These are phyloP conservation scores for Brevimyrus niger DNA, from an alignment of 2,113 vertebrate genomes.

Conservation along the genomic window DNA sequence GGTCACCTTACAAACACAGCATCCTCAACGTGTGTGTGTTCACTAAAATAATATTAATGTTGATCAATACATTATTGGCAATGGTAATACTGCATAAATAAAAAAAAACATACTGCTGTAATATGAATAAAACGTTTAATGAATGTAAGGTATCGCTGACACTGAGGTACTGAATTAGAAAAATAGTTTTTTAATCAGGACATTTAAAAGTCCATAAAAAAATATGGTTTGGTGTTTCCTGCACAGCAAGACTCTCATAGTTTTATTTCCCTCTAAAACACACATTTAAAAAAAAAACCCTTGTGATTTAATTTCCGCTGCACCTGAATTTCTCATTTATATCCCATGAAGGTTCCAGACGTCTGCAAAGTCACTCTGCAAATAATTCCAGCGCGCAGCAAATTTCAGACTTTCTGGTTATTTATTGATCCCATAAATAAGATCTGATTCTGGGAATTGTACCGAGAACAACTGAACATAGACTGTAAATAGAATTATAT, in stretches of 20 bases:
- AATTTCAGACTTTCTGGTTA: background rate
- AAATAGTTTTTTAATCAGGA: background rate
- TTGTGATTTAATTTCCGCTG: background rate
- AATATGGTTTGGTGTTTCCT: background rate
- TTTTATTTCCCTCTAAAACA: background rate
- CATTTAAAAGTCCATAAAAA: conserved; percentile 1
- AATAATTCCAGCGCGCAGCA: background rate
- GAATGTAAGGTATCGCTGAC: background rate
- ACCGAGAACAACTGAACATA: background rate
- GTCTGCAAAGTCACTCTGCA: conserved; percentile 4
- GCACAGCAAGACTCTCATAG: background rate
- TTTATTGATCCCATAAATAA: background rate
- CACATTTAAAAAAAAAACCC: background rate
- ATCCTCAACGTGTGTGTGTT: background rate
- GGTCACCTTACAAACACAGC: background rate
- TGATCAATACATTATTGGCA: background rate
- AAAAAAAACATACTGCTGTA: background rate
- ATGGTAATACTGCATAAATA: background rate
- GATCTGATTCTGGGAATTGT: background rate
- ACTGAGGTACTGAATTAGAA: background rate
- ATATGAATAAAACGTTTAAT: background rate
- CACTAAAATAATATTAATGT: background rate
- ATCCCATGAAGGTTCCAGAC: background rate
- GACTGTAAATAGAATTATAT: background rate
- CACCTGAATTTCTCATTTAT: conserved; percentile 15